These are phyloP conservation scores for Pleuronectes platessa DNA, from an alignment of 2,113 vertebrate genomes.

Conservation along the genomic window DNA sequence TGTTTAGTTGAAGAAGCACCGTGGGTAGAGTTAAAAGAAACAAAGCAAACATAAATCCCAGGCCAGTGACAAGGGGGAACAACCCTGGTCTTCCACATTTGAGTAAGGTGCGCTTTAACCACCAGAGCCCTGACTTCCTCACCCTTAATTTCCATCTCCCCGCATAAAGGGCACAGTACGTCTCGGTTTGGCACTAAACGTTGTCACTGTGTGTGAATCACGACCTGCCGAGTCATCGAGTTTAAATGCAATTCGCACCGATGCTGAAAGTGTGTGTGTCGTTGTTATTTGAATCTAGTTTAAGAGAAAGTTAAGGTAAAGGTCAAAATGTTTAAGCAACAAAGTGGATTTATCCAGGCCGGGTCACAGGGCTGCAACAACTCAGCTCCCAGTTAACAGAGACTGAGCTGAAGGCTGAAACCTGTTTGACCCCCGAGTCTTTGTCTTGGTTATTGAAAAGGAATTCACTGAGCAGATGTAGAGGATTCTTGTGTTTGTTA, in stretches of 20 bases:
- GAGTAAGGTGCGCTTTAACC: neutral
- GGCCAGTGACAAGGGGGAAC: too few relatives aligned
- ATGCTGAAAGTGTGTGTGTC: neutral
- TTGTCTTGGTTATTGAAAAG: constrained; percentile 6
- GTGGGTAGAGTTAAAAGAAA: too few relatives aligned
- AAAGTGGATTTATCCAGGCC: neutral
- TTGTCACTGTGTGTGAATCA: neutral
- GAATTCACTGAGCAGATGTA: constrained; percentile 9
- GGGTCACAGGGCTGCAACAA: neutral
- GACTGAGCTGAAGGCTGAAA: constrained; percentile 5
- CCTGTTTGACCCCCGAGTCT: constrained; percentile 18
- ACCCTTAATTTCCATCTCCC: neutral
- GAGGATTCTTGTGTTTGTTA: constrained; percentile 12
- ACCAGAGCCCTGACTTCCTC: neutral
- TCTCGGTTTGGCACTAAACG: neutral
- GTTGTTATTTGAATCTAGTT: neutral
- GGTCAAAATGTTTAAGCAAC: neutral
- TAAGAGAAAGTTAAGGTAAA: neutral
- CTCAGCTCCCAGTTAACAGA: neutral
- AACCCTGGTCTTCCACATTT: neutral
- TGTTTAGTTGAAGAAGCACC: too few relatives aligned
- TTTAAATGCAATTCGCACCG: neutral
- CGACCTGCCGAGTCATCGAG: neutral
- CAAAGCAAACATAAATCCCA: too few relatives aligned
- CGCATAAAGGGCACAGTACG: neutral